Evolutionary conservation across 2,888 invertebrate species (phyloP).

Genomic region (Andricus curvator): DNA sequence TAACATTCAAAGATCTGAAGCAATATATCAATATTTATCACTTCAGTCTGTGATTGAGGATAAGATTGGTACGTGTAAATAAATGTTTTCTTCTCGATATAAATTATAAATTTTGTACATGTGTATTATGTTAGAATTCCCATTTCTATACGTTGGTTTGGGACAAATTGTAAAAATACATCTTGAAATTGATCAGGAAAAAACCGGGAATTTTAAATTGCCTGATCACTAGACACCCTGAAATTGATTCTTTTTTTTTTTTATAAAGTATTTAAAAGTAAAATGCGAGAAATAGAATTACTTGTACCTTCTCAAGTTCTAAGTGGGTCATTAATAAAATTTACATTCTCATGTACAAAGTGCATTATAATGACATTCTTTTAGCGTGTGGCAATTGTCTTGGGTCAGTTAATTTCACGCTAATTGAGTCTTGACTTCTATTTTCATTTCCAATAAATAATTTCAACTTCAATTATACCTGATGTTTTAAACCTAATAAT

Average conservation of each 20-base stretch:
- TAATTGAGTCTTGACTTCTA: background rate
- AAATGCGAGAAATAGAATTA: background rate
- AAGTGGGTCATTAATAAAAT: background rate
- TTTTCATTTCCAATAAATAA: background rate
- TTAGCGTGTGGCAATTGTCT: background rate
- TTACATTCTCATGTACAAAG: background rate
- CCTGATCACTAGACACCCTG: too few species aligned
- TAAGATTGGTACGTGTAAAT: too few species aligned
- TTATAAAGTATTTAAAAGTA: background rate
- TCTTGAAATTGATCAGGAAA: too few species aligned
- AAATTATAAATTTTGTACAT: too few species aligned
- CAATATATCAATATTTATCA: too few species aligned
- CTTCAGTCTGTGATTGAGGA: too few species aligned
- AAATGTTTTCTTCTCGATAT: too few species aligned
- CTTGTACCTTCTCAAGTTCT: background rate
- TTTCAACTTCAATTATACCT: background rate
- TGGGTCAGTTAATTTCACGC: background rate
- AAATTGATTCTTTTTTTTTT: background rate
- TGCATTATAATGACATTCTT: background rate
- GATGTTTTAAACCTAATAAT: background rate
- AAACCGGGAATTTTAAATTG: too few species aligned
- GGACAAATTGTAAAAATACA: too few species aligned
- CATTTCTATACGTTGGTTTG: too few species aligned
- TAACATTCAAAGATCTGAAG: too few species aligned
- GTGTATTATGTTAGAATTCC: too few species aligned